Evolutionary conservation across 2,797 vertebrate species (phyloP).

Genomic region (Triplophysa bombifrons): DNA sequence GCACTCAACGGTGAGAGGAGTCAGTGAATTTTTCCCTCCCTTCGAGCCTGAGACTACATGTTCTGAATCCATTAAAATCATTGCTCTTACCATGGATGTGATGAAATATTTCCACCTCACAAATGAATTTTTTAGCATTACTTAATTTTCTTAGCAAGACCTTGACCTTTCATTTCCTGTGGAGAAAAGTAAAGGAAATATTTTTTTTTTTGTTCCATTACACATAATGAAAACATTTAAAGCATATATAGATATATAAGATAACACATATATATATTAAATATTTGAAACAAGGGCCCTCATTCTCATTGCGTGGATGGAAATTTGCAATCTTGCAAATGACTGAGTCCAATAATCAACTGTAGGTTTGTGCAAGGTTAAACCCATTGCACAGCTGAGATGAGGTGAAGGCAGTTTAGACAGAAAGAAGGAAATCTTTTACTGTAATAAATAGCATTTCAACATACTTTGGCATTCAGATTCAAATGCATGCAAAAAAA

Average conservation of each 20-base stretch:
- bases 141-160: constrained; percentile 69
- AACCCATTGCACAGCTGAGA: not conserved
- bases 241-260: constrained; percentile 6
- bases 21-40: constrained; percentile 46
- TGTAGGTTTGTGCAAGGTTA: not conserved
- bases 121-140: constrained; percentile 66
- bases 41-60: constrained; percentile 56
- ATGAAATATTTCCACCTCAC: constrained; percentile 61
- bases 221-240: constrained; percentile 1
- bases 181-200: constrained; percentile 18
- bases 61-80: constrained; percentile 53
- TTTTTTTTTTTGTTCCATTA: not conserved
- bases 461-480: not conserved
- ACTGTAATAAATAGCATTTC: not conserved
- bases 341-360: constrained; percentile 10
- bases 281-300: constrained; percentile 17
- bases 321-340: constrained; percentile 27
- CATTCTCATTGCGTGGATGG: not conserved
- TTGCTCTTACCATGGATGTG: constrained; percentile 38
- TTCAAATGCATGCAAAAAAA: constrained; percentile 1
- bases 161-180: constrained; percentile 63
- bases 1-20: constrained; percentile 24
- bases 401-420: not conserved
- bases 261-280: not conserved
- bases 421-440: constrained; percentile 6